phyloP scores from a whole-genome alignment of 2,888 invertebrate genomes.

The Itoplectis maculator region DNA sequence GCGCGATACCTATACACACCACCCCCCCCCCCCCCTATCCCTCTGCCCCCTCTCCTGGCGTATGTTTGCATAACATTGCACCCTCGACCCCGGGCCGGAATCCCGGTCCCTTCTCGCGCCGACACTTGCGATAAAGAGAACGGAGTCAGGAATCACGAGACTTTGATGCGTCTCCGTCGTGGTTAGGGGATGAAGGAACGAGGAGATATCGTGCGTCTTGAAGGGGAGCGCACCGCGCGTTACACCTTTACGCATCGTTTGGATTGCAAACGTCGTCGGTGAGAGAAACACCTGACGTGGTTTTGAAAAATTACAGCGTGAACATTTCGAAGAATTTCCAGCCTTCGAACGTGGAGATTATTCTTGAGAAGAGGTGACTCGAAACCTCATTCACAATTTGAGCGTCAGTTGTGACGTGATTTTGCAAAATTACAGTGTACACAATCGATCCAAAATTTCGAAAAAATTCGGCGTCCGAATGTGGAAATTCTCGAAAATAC shows the following conservation, averaged over 20 bases:
- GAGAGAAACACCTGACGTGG: too few species aligned
- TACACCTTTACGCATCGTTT: too few species aligned
- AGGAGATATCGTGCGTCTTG: background rate
- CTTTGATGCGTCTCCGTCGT: background rate
- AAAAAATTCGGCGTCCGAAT: too few species aligned
- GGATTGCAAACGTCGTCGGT: too few species aligned
- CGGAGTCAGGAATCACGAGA: background rate
- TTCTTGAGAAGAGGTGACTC: too few species aligned
- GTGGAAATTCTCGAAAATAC: background rate
- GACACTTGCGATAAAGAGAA: conserved; percentile 19
- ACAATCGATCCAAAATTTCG: background rate
- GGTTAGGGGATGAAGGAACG: conserved; percentile 11
- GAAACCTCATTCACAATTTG: too few species aligned
- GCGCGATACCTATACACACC: conserved; percentile 1
- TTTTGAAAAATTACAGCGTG: too few species aligned
- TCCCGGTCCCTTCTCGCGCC: background rate
- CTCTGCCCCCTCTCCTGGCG: too few species aligned
- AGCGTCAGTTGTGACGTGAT: too few species aligned
- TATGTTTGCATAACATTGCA: conserved; percentile 30
- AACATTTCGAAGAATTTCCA: too few species aligned
- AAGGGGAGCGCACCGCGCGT: background rate
- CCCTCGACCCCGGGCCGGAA: background rate
- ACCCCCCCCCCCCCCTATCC: background rate
- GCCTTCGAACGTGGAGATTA: too few species aligned
- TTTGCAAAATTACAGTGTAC: background rate